Evolutionary conservation across 1,140 invertebrate species (phyloP).

Genomic region (Drosophila gunungcola): DNA sequence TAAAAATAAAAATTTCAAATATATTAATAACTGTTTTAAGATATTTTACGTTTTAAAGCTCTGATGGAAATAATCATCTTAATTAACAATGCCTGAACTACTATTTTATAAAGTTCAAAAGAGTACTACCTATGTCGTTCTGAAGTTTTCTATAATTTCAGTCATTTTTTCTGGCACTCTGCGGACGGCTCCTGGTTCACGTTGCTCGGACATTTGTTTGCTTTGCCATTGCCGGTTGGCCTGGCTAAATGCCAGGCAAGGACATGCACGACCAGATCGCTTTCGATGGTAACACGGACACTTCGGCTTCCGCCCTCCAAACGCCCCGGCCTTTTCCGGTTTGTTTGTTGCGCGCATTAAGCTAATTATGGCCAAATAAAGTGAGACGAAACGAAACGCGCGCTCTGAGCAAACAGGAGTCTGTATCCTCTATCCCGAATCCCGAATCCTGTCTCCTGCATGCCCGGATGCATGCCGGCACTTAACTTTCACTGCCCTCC

Average conservation of each 20-base stretch:
- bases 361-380: conserved; percentile 83
- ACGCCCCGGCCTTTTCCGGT: conserved; percentile 34
- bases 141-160: not conserved
- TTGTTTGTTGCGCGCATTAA: conserved; percentile 80
- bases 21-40: no score
- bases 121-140: conserved; percentile 7
- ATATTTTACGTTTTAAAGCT: no score
- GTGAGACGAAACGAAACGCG: conserved; percentile 69
- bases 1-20: no score
- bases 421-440: not conserved
- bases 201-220: conserved; percentile 65
- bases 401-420: conserved; percentile 57
- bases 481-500: conserved; percentile 61
- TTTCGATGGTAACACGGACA: conserved; percentile 13
- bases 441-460: not conserved
- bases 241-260: conserved; percentile 64
- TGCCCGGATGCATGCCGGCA: conserved; percentile 50
- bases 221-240: conserved; percentile 47
- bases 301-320: conserved; percentile 11
- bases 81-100: no score
- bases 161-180: conserved; percentile 49
- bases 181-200: conserved; percentile 24
- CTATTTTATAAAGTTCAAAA: not conserved
- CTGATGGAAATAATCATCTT: no score
- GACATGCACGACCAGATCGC: conserved; percentile 51